These are phyloP conservation scores for Rousettus madagascariensis DNA, from an alignment of 2,797 vertebrate genomes.

Conservation along the genomic window DNA sequence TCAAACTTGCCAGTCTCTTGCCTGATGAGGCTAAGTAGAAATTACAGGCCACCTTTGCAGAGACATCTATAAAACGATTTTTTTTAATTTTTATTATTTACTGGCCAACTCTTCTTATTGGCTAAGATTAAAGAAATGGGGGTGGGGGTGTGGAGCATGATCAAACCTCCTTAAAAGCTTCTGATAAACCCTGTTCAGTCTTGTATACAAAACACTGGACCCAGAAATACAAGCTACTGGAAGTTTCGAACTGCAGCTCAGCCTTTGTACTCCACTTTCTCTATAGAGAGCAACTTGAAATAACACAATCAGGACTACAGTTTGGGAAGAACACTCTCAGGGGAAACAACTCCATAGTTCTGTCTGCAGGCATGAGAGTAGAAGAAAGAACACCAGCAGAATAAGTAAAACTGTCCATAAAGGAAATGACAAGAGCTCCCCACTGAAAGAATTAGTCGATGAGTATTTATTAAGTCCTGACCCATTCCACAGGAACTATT, in stretches of 20 bases:
- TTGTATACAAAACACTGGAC: neutral
- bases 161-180: constrained; percentile 18
- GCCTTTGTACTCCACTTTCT: constrained; percentile 23
- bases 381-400: constrained; percentile 14
- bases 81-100: constrained; percentile 22
- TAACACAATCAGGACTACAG: neutral
- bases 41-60: neutral
- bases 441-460: neutral
- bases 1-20: neutral
- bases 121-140: constrained; percentile 42
- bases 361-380: neutral
- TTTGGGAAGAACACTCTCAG: neutral
- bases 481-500: neutral
- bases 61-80: neutral
- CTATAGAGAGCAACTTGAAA: neutral
- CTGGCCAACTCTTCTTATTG: neutral
- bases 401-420: constrained; percentile 10
- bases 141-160: neutral
- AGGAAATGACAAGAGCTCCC: constrained; percentile 9
- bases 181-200: constrained; percentile 2
- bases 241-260: constrained; percentile 11
- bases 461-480: neutral
- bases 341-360: neutral
- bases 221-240: constrained; percentile 43
- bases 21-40: neutral